These are phyloP conservation scores for Campylomormyrus numenius DNA, from an alignment of 2,113 vertebrate species.

Conservation along the genomic window DNA sequence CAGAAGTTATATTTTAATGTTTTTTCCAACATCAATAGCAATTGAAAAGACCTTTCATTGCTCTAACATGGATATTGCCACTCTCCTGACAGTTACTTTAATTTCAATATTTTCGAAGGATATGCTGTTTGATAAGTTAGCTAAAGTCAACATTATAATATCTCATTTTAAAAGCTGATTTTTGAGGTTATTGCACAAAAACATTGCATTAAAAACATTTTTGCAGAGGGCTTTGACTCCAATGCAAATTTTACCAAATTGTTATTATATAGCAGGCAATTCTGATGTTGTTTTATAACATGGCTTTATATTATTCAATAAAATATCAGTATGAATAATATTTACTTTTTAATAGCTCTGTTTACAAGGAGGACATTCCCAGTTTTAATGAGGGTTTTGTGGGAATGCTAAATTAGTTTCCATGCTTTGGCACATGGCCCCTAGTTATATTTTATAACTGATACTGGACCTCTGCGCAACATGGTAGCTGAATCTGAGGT, in stretches of 20 bases:
- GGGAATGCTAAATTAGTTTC: slow-evolving; percentile 3
- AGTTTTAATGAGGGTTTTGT: slow-evolving; percentile 17
- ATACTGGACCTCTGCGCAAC: not conserved
- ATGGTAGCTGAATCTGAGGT: not conserved
- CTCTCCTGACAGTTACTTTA: not conserved
- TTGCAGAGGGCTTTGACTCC: not conserved
- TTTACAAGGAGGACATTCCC: not conserved
- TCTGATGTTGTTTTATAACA: slow-evolving; percentile 1
- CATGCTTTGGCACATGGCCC: slow-evolving; percentile 8
- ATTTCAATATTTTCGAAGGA: not conserved
- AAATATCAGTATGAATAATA: slow-evolving; percentile 12
- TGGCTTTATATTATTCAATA: slow-evolving; percentile 11
- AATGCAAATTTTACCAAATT: not conserved
- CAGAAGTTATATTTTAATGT: not conserved
- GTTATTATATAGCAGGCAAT: not conserved
- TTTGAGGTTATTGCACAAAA: not conserved
- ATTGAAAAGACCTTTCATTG: not conserved
- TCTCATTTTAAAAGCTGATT: not conserved
- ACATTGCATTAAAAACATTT: not conserved
- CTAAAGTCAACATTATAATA: not conserved
- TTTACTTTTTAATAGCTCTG: slow-evolving; percentile 2
- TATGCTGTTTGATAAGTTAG: not conserved
- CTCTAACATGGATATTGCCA: not conserved
- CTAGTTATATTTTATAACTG: slow-evolving; percentile 3
- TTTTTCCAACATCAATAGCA: not conserved